Percentiles rank a stretch among this genome's conserved stretches.
Evolutionary conservation across 53 echinoderm and acorn worm species (phyloP).

Genomic region (Astropecten irregularis): DNA sequence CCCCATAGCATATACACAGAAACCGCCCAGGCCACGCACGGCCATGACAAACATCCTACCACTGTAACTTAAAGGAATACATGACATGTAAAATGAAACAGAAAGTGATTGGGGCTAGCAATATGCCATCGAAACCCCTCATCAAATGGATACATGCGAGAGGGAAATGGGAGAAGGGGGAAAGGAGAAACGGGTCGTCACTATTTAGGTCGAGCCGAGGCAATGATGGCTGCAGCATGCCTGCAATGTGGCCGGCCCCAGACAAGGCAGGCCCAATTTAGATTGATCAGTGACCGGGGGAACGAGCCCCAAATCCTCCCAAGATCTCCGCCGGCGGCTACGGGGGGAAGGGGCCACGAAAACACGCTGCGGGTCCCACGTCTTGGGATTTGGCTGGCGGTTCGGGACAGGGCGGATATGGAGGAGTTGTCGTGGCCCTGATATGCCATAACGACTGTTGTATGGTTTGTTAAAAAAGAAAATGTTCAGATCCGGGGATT

Average conservation of each 20-base stretch:
- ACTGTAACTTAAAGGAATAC: no score
- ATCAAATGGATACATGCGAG: no score
- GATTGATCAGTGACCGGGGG: conserved; percentile 28
- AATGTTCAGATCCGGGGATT: no score
- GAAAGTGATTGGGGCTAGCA: no score
- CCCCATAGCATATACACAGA: no score
- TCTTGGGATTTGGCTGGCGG: conserved; percentile 28
- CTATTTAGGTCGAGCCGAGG: conserved; percentile 24
- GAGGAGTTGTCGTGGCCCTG: conserved; percentile 25
- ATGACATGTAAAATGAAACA: no score
- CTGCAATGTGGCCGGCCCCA: neutral
- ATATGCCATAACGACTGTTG: conserved; percentile 42
- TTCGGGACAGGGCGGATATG: conserved; percentile 7
- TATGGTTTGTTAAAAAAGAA: conserved; percentile 18
- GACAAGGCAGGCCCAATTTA: conserved; percentile 40
- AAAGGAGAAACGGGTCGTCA: conserved; percentile 17
- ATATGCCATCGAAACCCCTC: no score
- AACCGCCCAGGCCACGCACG: no score
- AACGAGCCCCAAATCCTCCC: conserved; percentile 32
- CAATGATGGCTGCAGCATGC: neutral
- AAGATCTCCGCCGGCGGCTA: conserved; percentile 47
- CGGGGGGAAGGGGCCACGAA: neutral
- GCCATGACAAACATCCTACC: no score
- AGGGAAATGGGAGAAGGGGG: no score
- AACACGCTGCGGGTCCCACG: conserved; percentile 28